These are phyloP conservation scores for Hydriomena furcata DNA, from an alignment of 2,888 invertebrate genomes.

Conservation along the genomic window DNA sequence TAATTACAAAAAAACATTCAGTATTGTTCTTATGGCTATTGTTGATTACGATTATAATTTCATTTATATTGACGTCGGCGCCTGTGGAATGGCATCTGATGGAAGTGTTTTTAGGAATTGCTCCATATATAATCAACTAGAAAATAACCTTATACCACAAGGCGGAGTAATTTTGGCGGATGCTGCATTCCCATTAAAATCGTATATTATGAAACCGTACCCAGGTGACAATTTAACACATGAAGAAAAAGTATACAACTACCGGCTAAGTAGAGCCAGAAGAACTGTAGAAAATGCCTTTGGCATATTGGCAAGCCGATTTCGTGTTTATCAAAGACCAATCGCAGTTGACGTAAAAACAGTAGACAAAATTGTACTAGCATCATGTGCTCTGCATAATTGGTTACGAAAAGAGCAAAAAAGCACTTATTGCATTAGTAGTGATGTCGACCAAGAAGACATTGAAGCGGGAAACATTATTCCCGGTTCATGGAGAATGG, in stretches of 20 bases:
- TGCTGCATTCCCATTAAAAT: constrained; percentile 21
- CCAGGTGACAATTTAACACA: constrained; percentile 6
- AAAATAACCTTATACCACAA: constrained; percentile 23
- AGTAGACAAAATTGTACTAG: too few relatives aligned
- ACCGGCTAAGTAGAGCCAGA: too few relatives aligned
- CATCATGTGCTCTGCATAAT: constrained; percentile 28
- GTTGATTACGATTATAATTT: constrained; percentile 27
- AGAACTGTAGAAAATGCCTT: too few relatives aligned
- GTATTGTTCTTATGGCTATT: constrained; percentile 26
- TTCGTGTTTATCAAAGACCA: constrained; percentile 21
- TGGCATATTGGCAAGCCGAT: too few relatives aligned
- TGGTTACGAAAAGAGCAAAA: constrained; percentile 17
- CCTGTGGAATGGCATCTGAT: constrained; percentile 28
- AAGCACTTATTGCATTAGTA: too few relatives aligned
- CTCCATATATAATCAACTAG: constrained; percentile 20
- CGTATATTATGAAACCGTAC: constrained; percentile 29
- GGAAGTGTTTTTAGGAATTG: constrained; percentile 28
- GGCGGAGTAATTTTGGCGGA: constrained; percentile 25
- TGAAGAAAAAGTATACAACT: too few relatives aligned
- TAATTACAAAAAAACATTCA: too few relatives aligned
- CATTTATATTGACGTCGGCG: too few relatives aligned
- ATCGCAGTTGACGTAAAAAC: constrained; percentile 20
- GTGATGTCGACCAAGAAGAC: constrained; percentile 23
- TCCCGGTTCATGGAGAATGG: constrained; percentile 24
- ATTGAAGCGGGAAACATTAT: constrained; percentile 24